Base-by-base conservation (phyloP, 1,140 invertebrate species). In the Telenomus remus region DNA sequence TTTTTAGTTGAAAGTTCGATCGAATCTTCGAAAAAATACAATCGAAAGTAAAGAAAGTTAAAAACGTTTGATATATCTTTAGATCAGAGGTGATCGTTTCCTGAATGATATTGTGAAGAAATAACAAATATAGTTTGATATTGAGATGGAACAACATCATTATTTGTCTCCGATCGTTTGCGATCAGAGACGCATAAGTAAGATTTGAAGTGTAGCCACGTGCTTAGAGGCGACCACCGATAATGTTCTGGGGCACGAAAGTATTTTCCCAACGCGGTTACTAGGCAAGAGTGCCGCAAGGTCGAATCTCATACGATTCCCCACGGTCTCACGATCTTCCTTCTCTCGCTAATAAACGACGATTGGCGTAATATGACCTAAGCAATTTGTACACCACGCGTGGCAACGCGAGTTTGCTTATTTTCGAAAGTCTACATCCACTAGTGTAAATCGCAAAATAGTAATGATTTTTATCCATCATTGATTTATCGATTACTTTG, bases 181-280 rank as follows among this genome's bases (percentile, higher is more conserved):
- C 43, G 54, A 47, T 51, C 35, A 57, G 51, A 61, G 68, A 66
- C 63, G 1, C 6, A 27, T 27, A 27, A 68, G 69, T 69, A 54
- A 60, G 61, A 73, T 78, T 76, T 69, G 55, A 76, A 78, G 70
- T 76, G 68, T 76, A 65, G 70, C 65, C 49, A 48, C 55, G 14
- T 69, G 51, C 66, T 56, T 33, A 11, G 42, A 63, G 53, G 65
- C 13, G 11, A 44, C n/a, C n/a, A n/a, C 15, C 54, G 49, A 48
- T 43, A 55, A 34, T 71, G 56, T 71, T 78, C 65, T 61, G 34
- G 61, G 51, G 43, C 65, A 71, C 35, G 70, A 76, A 75, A 70
- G 66, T 68, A 76, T 72, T 76, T 80, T 75, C 75, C 70, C 68
- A 65, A 78, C 64, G 73, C 69, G 79, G 76, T 80, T 76, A 76